Percentiles rank a stretch among this genome's conserved stretches.
Conservation (phyloP, 2,113 vertebrate species). For the Eleginops maclovinus region DNA sequence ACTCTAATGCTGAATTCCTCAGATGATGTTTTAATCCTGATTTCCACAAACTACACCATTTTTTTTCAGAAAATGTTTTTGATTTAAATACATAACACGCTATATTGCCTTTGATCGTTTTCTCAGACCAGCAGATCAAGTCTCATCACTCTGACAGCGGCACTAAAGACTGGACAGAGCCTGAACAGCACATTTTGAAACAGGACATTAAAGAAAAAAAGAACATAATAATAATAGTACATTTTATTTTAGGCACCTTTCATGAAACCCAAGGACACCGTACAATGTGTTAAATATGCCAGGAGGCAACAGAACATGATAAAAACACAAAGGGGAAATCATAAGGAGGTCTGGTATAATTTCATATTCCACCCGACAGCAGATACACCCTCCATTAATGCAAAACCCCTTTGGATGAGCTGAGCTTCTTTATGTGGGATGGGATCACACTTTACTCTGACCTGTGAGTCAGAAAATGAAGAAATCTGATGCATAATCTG, state of each 20-base stretch:
- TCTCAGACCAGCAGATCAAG: constrained; percentile 5
- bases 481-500: constrained; percentile 41
- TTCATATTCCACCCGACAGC: constrained; percentile 60
- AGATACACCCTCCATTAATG: constrained; percentile 40
- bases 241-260: too few relatives aligned
- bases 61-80: constrained; percentile 6
- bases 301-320: too few relatives aligned
- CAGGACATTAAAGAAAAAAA: constrained; percentile 36
- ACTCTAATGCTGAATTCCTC: constrained; percentile 60
- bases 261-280: too few relatives aligned
- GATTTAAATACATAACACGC: constrained; percentile 18
- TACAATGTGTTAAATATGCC: too few relatives aligned
- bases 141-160: constrained; percentile 6
- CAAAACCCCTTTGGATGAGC: constrained; percentile 45
- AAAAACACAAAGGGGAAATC: too few relatives aligned
- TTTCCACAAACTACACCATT: constrained; percentile 23
- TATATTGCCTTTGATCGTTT: background rate
- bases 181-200: constrained; percentile 28
- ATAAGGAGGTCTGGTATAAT: constrained; percentile 40
- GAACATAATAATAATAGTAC: too few relatives aligned
- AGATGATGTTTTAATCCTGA: constrained; percentile 31
- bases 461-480: constrained; percentile 52
- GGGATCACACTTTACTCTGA: constrained; percentile 55
- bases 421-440: constrained; percentile 29
- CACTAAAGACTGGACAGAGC: constrained; percentile 31